Percentiles rank a stretch among this genome's conserved stretches.
Evolutionary conservation across 1,140 invertebrate species (phyloP).

Genomic region (Frieseomelitta varia): DNA sequence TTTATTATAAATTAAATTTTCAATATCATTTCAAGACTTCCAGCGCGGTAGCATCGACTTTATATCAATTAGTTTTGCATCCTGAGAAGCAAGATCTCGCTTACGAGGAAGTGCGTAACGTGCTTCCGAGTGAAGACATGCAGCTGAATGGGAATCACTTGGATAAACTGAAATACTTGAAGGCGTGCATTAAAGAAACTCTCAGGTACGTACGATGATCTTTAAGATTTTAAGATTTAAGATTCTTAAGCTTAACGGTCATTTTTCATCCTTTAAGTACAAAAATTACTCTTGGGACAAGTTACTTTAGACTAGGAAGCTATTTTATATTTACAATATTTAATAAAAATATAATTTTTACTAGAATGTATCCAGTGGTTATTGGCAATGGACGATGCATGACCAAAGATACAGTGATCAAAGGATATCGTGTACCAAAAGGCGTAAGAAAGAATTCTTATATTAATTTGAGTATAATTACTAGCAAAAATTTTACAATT

Average conservation of each 20-base stretch:
- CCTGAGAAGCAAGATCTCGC: constrained; percentile 88
- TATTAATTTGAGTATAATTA: neutral
- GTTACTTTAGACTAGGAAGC: neutral
- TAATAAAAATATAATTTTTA: constrained; percentile 41
- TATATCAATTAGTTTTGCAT: constrained; percentile 91
- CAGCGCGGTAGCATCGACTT: constrained; percentile 88
- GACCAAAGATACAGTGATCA: constrained; percentile 89
- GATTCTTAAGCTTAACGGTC: neutral
- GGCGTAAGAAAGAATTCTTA: constrained; percentile 85
- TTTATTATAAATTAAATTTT: neutral
- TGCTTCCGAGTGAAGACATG: constrained; percentile 83
- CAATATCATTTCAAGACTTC: constrained; percentile 85
- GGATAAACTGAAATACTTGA: constrained; percentile 89
- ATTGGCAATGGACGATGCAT: constrained; percentile 92
- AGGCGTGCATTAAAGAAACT: constrained; percentile 95
- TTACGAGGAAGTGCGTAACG: constrained; percentile 86
- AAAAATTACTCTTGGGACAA: no score
- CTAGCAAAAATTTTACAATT: neutral
- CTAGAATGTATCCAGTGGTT: constrained; percentile 93
- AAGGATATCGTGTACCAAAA: constrained; percentile 93
- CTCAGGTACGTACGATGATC: constrained; percentile 84
- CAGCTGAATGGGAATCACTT: constrained; percentile 85
- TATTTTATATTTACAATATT: neutral
- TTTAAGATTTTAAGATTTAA: neutral
- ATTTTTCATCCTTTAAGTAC: no score